Base-by-base conservation (phyloP, 2,797 vertebrate species). In the Pseudochromis fuscus region DNA sequence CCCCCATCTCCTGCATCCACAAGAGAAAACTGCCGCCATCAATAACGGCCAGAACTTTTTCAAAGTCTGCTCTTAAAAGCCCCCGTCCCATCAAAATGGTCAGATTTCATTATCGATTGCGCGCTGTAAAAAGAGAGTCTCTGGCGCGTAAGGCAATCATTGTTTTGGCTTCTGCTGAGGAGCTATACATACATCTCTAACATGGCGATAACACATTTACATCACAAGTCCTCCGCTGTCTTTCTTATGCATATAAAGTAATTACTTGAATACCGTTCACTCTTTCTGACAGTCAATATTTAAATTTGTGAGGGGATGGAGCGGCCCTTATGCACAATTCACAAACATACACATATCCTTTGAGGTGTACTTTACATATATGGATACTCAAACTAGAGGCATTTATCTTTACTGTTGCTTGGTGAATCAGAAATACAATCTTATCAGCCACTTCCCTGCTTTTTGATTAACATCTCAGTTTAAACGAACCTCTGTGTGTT, bases 1-100 rank as follows among this genome's bases (percentile, higher is more conserved):
- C 18, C 31, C 2, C 48, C 35, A 0, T 27, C 59, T 35, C 50
- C 61, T 49, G 19, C 72, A 66, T 57, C 45, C 80, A 66, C 73
- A 71, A 67, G 77, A 88, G 83, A 90, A 85, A 91, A 72, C 91
- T 84, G 89, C 86, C 73, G 68, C 68, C 75, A 73, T 88, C 88
- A 89, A 93, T 93, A 86, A 90, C 67, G n/a, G 59, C 33, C 13
- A 74, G 63, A 86, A 93, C 77, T 89, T 90, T 89, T 90, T 91
- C 83, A 85, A 86, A 84, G 85, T 87, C 85, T 35, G 50, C 69
- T 79, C 83, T 86, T 89, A 75, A 89, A 90, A 91, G 86, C 63
- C 62, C 40, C 55, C 0, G 68, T 88, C 81, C 86, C 75, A 76
- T 93, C 92, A 89, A 79, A 91, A 84, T 65, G 79, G 88, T 94